Evolutionary conservation across 2,113 vertebrate species (phyloP), one percentile per base, ranked within the genome.

Genomic region (Salvelinus fontinalis): DNA sequence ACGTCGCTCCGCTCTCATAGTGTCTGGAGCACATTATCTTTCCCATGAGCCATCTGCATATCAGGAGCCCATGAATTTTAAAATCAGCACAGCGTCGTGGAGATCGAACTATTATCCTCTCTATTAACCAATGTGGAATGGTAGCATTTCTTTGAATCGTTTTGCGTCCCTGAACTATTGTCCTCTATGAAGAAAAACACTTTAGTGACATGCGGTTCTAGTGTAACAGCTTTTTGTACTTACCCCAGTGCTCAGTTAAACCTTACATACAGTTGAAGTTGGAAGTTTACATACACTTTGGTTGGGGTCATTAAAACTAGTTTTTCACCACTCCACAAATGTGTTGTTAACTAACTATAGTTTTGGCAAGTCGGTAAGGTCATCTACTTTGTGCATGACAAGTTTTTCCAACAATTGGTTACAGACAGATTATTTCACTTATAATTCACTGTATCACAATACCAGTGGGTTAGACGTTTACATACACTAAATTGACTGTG

Each of bases 1-100:
- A 72, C 80, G 57, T 74, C 20, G 79, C n/a, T 27, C n/a, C 34
- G 51, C 26, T 70, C 48, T 75, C 70, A n/a, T 31, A 71, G 70
- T 11, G 79, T 89, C 89, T 90, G 89, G 86, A 86, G 75, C 76
- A 75, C 77, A 86, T 90, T 84, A 87, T 79, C 73, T 80, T 83
- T 75, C 79, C 79, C 79, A 75, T 86, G 81, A 86, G 80, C 73
- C 84, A 84, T 85, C 76, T 86, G 79, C 80, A 79, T 67, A 83
- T 90, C 88, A 91, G 85, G 81, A 73, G 82, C 86, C 86, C 85
- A 86, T 89, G 83, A 83, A 75, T 81, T 87, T 89, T 89, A 84
- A 84, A 89, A 92, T 91, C 73, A 69, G 76, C 49, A 6, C 73
- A 65, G 68, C 76, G 48, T 86, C 79, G 72, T 67, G 49, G 74